Base-by-base conservation (phyloP, 2,888 invertebrate species). In the Caenorhabditis sp. region DNA sequence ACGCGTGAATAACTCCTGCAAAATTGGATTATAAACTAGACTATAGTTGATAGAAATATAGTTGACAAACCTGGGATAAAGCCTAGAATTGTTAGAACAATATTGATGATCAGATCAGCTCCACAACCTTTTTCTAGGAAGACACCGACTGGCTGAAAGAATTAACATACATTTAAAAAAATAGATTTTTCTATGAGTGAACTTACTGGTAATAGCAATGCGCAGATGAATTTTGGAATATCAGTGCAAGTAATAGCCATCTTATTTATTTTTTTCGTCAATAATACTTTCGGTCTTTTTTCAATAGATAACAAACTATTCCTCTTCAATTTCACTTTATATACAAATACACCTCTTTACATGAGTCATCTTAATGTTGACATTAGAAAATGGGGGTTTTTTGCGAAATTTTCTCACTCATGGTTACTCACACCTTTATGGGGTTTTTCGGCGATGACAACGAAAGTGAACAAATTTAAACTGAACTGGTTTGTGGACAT, bases 61-160 rank as follows among this genome's bases (percentile, higher is more conserved):
- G n/a, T n/a, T n/a, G n/a, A n/a, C 31, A 31, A 31, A 31, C 31
- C 31, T 0, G 70, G 76, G 36, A 68, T 71, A 43, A 67, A 77
- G 26, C 74, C 74, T 25, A 74, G 67, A 31, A 77, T 68, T 20
- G 77, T 77, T 26, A 77, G 65, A 7, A 77, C 69, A 43, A 77
- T 77, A 59, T 77, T 77, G 77, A 77, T 69, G 27, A 74, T 43
- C 52, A 77, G 62, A 54, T 72, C 73, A 43, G 77, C 72, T 59
- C 76, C 76, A 67, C 82, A 82, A 60, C 82, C 82, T 56, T 76
- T 80, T 64, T 83, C 81, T 68, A 83, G 71, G 72, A 77, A 81
- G 20, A 83, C 83, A 63, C 83, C 83, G 61, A 83, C 71, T 27
- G 83, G 83, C 83, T 83, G 61, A 4, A 76, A 78, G 67, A 20